Evolutionary conservation across 2,113 vertebrate species (phyloP).

Genomic region (Chloropsis cyanopogon): DNA sequence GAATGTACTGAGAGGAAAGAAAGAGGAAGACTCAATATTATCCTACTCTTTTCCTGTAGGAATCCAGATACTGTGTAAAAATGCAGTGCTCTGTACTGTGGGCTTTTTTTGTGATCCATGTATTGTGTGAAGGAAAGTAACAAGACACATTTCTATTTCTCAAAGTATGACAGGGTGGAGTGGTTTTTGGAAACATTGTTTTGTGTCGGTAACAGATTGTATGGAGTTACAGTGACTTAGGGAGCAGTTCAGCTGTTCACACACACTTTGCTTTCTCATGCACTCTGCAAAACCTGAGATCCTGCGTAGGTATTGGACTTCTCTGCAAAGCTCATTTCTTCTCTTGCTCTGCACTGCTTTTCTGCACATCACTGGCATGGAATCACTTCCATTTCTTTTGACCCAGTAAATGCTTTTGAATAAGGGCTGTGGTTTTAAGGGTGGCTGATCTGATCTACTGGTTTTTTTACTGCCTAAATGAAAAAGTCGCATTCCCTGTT

Average conservation of each 20-base stretch:
- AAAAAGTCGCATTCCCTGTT: not conserved
- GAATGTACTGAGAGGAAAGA: not conserved
- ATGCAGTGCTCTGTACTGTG: not conserved
- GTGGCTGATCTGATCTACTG: not conserved
- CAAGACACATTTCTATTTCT: not conserved
- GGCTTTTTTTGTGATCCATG: not conserved
- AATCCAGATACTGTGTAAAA: not conserved
- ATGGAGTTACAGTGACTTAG: not conserved
- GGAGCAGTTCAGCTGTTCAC: not conserved
- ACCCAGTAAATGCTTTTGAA: not conserved
- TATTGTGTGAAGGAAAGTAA: not conserved
- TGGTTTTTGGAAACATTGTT: not conserved
- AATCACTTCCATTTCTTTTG: not conserved
- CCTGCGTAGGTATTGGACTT: not conserved
- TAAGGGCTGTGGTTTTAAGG: not conserved
- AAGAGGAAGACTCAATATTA: not conserved
- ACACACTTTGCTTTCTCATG: not conserved
- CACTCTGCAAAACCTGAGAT: not conserved
- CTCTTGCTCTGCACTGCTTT: not conserved
- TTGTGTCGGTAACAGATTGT: not conserved
- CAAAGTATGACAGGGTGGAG: not conserved
- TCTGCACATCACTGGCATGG: accelerated
- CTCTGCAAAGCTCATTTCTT: not conserved
- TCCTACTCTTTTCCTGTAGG: not conserved
- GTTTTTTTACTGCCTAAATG: not conserved